A percentile compares a stretch with the other conserved stretches of the same genome.
These are phyloP conservation scores for Hyaena hyaena DNA, from an alignment of 2,113 vertebrate genomes.

Conservation along the genomic window DNA sequence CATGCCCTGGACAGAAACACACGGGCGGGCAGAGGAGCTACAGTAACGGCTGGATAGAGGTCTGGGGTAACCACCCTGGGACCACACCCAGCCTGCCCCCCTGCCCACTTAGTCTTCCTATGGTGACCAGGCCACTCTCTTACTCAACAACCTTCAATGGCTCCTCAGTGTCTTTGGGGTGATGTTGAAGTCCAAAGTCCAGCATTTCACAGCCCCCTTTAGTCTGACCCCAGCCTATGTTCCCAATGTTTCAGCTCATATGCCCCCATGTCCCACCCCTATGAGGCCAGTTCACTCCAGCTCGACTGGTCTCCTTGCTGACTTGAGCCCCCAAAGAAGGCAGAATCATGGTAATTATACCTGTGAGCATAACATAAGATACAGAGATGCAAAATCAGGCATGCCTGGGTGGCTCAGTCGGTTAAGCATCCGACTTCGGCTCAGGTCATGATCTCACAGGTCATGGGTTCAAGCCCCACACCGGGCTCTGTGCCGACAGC, in stretches of 20 bases:
- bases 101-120: accelerated
- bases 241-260: neutral
- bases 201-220: accelerated
- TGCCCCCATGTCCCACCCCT: neutral
- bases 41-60: neutral
- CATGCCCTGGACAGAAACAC: neutral
- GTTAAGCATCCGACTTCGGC: too few relatives aligned
- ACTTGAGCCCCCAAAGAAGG: neutral
- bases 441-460: too few relatives aligned
- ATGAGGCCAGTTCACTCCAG: neutral
- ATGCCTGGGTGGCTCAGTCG: too few relatives aligned
- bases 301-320: neutral
- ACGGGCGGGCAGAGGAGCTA: neutral
- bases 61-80: accelerated
- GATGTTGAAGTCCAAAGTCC: neutral
- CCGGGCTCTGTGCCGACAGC: too few relatives aligned
- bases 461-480: too few relatives aligned
- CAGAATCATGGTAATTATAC: neutral
- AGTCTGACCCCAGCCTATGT: neutral
- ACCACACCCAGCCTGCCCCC: accelerated
- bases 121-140: neutral
- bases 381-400: neutral
- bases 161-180: neutral
- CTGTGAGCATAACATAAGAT: neutral
- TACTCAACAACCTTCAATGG: neutral